phyloP scores from a whole-genome alignment of 2,113 vertebrate species.

The Rissa tridactyla region DNA sequence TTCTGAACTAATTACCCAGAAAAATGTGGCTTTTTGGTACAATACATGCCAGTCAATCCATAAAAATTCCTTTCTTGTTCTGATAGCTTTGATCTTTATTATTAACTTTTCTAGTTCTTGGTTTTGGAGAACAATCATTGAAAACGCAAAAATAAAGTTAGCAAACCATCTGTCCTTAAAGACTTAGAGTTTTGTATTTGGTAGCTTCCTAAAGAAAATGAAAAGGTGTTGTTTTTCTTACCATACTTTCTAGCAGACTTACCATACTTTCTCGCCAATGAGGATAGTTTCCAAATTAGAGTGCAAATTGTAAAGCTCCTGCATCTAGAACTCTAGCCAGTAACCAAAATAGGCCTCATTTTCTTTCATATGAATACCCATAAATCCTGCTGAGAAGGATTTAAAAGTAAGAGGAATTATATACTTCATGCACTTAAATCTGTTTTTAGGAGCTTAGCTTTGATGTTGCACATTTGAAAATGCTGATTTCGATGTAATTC shows the following conservation, averaged over 20 bases:
- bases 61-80: background rate
- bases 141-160: background rate
- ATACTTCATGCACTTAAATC: background rate
- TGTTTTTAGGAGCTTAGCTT: background rate
- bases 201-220: background rate
- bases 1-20: background rate
- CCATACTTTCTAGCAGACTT: background rate
- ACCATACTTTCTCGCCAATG: background rate
- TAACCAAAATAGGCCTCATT: background rate
- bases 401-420: background rate
- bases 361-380: background rate
- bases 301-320: background rate
- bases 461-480: background rate
- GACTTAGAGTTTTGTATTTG: background rate
- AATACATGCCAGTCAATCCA: background rate
- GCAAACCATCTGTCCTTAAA: background rate
- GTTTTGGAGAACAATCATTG: background rate
- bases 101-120: background rate
- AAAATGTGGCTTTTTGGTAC: background rate
- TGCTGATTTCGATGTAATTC: background rate
- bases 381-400: background rate
- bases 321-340: background rate
- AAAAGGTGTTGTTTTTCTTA: background rate
- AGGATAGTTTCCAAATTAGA: background rate
- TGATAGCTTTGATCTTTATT: constrained; percentile 12